Evolutionary conservation across 2,888 invertebrate genomes (phyloP).

Genomic region (Rotaria macrura): DNA sequence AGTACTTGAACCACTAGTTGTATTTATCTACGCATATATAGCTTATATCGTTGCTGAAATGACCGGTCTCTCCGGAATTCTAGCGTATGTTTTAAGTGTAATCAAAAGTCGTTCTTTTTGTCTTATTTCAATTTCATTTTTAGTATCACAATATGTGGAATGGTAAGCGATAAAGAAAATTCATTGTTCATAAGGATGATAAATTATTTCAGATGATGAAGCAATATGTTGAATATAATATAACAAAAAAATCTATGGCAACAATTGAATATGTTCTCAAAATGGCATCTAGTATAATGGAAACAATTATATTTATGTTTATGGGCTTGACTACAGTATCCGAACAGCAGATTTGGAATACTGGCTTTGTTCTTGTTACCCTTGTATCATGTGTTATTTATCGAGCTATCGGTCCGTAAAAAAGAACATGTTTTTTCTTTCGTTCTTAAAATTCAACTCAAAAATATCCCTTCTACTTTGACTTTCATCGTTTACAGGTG

Average conservation of each 20-base stretch:
- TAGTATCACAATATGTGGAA: slow-evolving; percentile 95
- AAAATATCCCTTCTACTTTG: slow-evolving; percentile 34
- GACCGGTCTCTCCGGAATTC: slow-evolving; percentile 92
- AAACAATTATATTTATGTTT: slow-evolving; percentile 98
- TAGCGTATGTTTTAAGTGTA: slow-evolving; percentile 70
- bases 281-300: slow-evolving; percentile 90
- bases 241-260: slow-evolving; percentile 90
- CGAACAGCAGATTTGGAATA: slow-evolving; percentile 85
- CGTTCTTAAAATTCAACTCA: background rate
- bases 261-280: slow-evolving; percentile 97
- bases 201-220: slow-evolving; percentile 45
- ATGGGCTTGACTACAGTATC: slow-evolving; percentile 89
- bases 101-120: background rate
- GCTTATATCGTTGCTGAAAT: slow-evolving; percentile 93
- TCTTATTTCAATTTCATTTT: slow-evolving; percentile 40
- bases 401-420: slow-evolving; percentile 51
- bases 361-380: slow-evolving; percentile 80
- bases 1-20: slow-evolving; percentile 92
- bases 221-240: slow-evolving; percentile 93
- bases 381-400: slow-evolving; percentile 83
- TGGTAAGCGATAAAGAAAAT: slow-evolving; percentile 54
- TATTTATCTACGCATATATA: slow-evolving; percentile 92
- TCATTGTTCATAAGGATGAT: no score
- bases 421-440: background rate
- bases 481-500: slow-evolving; percentile 57